A percentile compares a stretch with the other conserved stretches of the same genome.
Conservation (phyloP, 2,797 vertebrate species). For the Mormyrops attenuatus region DNA sequence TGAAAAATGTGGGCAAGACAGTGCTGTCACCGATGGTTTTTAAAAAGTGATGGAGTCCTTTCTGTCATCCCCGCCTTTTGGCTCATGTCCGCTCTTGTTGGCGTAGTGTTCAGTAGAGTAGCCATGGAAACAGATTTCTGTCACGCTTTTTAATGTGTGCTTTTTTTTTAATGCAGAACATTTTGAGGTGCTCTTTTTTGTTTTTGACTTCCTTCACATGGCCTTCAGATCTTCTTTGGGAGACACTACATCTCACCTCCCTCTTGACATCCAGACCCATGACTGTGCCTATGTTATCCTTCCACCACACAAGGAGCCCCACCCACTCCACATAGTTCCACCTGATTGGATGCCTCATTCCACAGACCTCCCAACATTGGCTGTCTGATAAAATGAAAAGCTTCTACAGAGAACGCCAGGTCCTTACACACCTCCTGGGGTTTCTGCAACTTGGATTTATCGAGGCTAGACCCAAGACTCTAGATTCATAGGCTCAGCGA, state of each 20-base stretch:
- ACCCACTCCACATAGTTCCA: not conserved
- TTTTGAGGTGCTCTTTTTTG: not conserved
- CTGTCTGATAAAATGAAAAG: not conserved
- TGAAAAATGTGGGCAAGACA: not conserved
- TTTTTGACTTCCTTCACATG: not conserved
- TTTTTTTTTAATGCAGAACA: not conserved
- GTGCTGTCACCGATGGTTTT: not conserved
- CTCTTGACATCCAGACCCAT: not conserved
- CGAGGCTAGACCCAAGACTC: not conserved
- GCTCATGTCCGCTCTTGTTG: not conserved
- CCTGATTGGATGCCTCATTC: not conserved
- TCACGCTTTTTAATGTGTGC: not conserved
- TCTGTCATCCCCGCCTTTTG: not conserved
- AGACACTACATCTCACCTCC: not conserved
- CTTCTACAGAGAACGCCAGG: not conserved
- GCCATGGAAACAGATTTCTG: conserved; percentile 14
- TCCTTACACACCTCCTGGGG: not conserved
- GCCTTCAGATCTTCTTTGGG: not conserved
- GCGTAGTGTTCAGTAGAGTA: not conserved
- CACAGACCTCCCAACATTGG: not conserved
- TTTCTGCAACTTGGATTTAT: not conserved
- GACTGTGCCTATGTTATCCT: not conserved
- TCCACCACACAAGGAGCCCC: not conserved
- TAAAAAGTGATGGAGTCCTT: not conserved
- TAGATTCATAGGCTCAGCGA: not conserved